These are phyloP conservation scores for Caenorhabditis latens DNA, from an alignment of 1,140 invertebrate genomes.

Conservation along the genomic window DNA sequence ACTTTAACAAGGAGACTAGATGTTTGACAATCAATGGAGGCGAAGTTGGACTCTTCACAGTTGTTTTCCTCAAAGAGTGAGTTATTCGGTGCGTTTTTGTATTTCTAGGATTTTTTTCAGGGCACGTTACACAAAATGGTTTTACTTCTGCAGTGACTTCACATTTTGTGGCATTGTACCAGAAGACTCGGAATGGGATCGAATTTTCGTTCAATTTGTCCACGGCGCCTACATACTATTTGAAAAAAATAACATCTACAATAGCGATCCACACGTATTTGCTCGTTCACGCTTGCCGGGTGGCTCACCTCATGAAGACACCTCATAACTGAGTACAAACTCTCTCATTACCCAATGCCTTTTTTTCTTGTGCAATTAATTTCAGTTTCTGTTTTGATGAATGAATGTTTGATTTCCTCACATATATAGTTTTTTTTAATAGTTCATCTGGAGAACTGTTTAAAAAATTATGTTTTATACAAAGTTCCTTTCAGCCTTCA, in stretches of 20 bases:
- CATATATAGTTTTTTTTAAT: too few relatives aligned
- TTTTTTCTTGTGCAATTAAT: too few relatives aligned
- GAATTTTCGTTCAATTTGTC: neutral
- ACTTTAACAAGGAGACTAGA: neutral
- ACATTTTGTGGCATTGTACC: neutral
- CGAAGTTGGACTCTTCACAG: neutral
- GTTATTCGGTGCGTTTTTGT: neutral
- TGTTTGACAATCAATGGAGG: neutral
- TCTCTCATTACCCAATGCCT: too few relatives aligned
- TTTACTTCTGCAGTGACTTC: neutral
- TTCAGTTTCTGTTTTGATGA: too few relatives aligned
- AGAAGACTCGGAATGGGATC: constrained; percentile 2
- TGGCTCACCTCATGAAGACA: too few relatives aligned
- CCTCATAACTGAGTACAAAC: too few relatives aligned
- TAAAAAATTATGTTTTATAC: too few relatives aligned
- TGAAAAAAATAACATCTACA: neutral
- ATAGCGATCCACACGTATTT: neutral
- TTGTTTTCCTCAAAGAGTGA: constrained; percentile 1
- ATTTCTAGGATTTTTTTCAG: neutral
- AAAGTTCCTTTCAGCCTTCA: too few relatives aligned
- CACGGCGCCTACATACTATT: neutral
- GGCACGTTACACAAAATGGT: neutral
- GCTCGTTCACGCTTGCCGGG: too few relatives aligned
- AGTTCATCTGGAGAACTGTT: too few relatives aligned
- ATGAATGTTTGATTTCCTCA: too few relatives aligned